Conservation (phyloP, 2,113 vertebrate genomes). For the Bujurquina vittata region DNA sequence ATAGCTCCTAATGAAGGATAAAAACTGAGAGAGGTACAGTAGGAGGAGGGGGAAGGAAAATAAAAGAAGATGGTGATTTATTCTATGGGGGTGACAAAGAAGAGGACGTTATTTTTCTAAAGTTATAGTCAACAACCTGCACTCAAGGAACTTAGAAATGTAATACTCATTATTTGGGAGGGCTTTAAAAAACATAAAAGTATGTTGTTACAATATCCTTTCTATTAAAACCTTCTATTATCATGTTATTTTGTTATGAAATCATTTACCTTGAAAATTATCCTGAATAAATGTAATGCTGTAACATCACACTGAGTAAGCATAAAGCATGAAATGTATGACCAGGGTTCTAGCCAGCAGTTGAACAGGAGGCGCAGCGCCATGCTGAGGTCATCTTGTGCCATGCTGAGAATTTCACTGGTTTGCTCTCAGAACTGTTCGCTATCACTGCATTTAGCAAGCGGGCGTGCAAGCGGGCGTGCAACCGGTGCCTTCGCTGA, state of each 20-base stretch:
- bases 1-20: not conserved
- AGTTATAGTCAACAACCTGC: not conserved
- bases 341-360: too few species aligned
- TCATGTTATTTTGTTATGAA: not conserved
- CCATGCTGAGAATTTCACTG: too few species aligned
- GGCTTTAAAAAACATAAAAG: not conserved
- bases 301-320: not conserved
- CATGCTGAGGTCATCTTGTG: too few species aligned
- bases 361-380: too few species aligned
- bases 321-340: not conserved
- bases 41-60: not conserved
- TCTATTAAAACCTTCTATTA: too few species aligned
- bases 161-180: rapidly evolving
- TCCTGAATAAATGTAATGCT: rapidly evolving
- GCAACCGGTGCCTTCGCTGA: too few species aligned
- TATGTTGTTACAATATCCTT: not conserved
- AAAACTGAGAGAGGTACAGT: not conserved
- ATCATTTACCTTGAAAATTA: not conserved
- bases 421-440: too few species aligned
- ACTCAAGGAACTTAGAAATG: not conserved
- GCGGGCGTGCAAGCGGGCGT: too few species aligned
- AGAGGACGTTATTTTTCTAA: not conserved
- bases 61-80: not conserved
- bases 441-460: too few species aligned
- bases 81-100: rapidly evolving